Evolutionary conservation across 2,797 vertebrate genomes (phyloP).

Genomic region (Oceanodroma leucorhoa): DNA sequence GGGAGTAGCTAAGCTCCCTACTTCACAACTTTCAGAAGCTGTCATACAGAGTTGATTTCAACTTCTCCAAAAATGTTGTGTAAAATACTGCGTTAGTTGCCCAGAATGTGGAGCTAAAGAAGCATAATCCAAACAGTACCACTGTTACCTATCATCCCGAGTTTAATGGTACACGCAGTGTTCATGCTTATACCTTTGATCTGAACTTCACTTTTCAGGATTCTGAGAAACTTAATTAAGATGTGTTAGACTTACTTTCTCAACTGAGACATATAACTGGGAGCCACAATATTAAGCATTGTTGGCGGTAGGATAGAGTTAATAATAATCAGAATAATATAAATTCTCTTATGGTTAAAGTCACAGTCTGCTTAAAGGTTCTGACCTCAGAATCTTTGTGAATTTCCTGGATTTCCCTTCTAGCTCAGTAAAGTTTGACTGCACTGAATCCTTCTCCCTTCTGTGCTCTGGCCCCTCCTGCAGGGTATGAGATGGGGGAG

Average conservation of each 20-base stretch:
- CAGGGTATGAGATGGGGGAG: neutral
- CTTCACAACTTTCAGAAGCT: neutral
- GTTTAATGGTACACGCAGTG: neutral
- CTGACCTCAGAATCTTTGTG: neutral
- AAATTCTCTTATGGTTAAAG: neutral
- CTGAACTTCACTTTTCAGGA: neutral
- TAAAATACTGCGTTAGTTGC: neutral
- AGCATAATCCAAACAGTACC: neutral
- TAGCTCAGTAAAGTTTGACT: neutral
- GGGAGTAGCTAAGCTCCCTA: neutral
- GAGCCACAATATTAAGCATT: neutral
- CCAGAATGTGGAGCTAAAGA: conserved; percentile 35
- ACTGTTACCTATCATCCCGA: accelerated
- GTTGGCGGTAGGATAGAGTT: neutral
- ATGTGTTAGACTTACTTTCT: neutral
- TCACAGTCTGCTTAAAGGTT: neutral
- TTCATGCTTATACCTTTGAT: neutral
- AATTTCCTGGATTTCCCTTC: neutral
- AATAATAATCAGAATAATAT: neutral
- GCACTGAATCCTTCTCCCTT: neutral
- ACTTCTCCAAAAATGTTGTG: neutral
- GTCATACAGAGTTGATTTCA: neutral
- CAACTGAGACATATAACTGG: neutral
- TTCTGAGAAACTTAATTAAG: neutral
- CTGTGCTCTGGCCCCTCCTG: neutral